Evolutionary conservation across 2,888 invertebrate species (phyloP), one percentile per base, ranked within the genome.

Genomic region (Nasonovia ribisnigri): DNA sequence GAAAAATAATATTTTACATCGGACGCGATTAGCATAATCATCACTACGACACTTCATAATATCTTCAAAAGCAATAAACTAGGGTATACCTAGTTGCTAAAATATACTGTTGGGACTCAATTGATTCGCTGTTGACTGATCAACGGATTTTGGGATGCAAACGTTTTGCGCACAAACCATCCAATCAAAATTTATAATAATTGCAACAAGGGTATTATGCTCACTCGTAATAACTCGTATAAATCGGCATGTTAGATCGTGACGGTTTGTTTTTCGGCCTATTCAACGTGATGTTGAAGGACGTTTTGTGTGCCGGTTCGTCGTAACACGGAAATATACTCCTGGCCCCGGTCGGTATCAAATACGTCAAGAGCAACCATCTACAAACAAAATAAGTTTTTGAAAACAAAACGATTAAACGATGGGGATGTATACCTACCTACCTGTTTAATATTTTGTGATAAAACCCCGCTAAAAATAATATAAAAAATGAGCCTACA

Each of bases 261-360:
- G 48, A 20, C 29, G 13, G 26, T 48, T 87, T 48, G 11, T 67
- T 43, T 1, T 42, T 1, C 2, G 67, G 60, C 26, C n/a, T 87
- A 42, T 36, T 67, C 46, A 92, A 2, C 0, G 92, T 48, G 29
- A 92, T 77, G 8, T 54, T 88, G 43, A 26, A 92, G 10, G 88
- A 42, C n/a, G 84, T 84, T 42, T 92, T 92, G 20, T 84, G 84
- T 6, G 42, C 43, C 24, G 92, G 92, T 48, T 92, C 92, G 10
- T 92, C 92, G 77, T 92, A 92, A 92, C 92, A 92, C n/a, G 92
- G 92, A 20, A 92, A 88, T n/a, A 88, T n/a, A 0, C 77, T 77
- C 20, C 92, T 88, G n/a, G 92, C 92, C 0, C 88, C 67, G 0
- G 77, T 92, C 3, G 92, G 43, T n/a, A 51, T 84, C 0, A 77